Evolutionary conservation across 1,140 invertebrate genomes (phyloP), one percentile per base, ranked within the genome.

Genomic region (Macrobrachium nipponense): DNA sequence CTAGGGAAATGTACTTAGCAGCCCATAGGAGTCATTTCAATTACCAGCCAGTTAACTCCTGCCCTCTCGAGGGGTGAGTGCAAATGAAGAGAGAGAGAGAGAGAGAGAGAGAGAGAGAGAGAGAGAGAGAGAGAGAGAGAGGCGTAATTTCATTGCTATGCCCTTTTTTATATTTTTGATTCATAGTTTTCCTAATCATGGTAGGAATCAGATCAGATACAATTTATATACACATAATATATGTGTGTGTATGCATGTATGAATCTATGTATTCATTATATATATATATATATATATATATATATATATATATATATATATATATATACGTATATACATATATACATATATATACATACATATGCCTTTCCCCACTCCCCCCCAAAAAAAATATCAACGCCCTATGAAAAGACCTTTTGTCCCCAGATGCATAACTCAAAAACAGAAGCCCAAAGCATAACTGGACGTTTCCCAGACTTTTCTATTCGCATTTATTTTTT

Each of bases 281-380:
- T 36, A 59, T n/a, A 23, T 18, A 59, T 79, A 61, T 5, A 61
- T 79, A 60, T 79, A 79, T 61, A 79, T 79, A 79, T 79, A 79
- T 79, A 79, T 79, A 79, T 79, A 79, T 79, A 79, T 79, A 79
- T 79, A 79, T 79, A 61, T 76, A 79, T 79, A 79, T 79, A 79
- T 79, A 79, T 79, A 79, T 64, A 79, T 79, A 79, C 61, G 61
- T 79, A 79, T 79, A 79, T 79, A 79, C 61, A 79, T 79, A 79
- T 79, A 79, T 79, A 79, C 61, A 79, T 79, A 79, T 79, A 79
- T 79, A 79, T 79, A 79, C 61, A 79, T 79, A 79, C 61, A 79
- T 43, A n/a, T n/a, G n/a, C n/a, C n/a, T n/a, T n/a, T n/a, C n/a
- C n/a, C n/a, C n/a, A n/a, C 27, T 36, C 1, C 27, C 27, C 27